phyloP scores from a whole-genome alignment of 1,140 invertebrate genomes.

The Probaryconus sp. region DNA sequence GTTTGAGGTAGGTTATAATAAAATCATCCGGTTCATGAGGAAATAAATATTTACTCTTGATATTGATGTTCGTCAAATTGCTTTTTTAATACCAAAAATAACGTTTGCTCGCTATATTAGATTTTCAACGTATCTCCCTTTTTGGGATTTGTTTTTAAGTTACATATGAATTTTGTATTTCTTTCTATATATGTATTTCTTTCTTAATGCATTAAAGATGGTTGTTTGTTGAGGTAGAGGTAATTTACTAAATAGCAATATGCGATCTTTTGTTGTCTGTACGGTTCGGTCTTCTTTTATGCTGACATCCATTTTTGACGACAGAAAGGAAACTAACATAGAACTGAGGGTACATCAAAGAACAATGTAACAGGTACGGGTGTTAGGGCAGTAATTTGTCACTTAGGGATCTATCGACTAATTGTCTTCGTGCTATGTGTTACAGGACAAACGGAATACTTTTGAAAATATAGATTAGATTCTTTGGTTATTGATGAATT shows the following conservation, averaged over 20 bases:
- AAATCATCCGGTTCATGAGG: constrained; percentile 39
- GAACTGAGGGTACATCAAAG: constrained; percentile 34
- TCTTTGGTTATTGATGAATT: no score
- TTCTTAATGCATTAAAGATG: neutral
- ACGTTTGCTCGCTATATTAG: no score
- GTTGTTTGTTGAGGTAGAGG: neutral
- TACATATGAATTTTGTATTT: no score
- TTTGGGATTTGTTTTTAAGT: neutral
- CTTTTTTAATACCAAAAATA: constrained; percentile 27
- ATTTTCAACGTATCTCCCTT: no score
- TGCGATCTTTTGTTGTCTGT: constrained; percentile 17
- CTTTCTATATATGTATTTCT: neutral
- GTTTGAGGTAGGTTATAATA: constrained; percentile 55
- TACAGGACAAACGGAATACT: constrained; percentile 19
- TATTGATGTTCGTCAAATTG: constrained; percentile 27
- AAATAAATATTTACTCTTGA: constrained; percentile 47
- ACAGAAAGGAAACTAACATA: constrained; percentile 29
- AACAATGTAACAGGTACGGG: constrained; percentile 43
- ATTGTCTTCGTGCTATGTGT: no score
- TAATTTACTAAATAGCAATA: constrained; percentile 14
- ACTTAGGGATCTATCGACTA: constrained; percentile 64
- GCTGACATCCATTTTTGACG: constrained; percentile 24
- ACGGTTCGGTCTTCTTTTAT: constrained; percentile 16
- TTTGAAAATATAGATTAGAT: constrained; percentile 4
- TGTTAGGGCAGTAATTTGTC: constrained; percentile 36